A percentile compares a stretch with the other conserved stretches of the same genome.
Evolutionary conservation across 2,888 invertebrate genomes (phyloP).

Genomic region (Bibio marci): DNA sequence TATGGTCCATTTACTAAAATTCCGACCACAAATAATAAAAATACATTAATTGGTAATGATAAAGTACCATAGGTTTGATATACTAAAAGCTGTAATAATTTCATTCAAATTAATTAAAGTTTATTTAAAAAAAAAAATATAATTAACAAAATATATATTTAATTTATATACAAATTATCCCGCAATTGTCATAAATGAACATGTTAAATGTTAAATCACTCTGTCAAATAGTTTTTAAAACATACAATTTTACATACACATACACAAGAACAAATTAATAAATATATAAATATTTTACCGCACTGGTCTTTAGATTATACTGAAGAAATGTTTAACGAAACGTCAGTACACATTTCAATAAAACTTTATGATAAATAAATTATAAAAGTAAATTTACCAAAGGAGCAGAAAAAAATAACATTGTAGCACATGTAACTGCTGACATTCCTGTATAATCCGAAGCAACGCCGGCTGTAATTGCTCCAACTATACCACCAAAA

Average conservation of each 20-base stretch:
- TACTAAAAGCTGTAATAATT: conserved; percentile 49
- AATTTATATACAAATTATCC: no score
- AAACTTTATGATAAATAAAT: no score
- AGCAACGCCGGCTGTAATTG: conserved; percentile 69
- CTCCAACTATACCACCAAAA: conserved; percentile 81
- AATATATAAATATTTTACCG: no score
- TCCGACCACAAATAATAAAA: conserved; percentile 57
- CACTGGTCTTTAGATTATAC: no score
- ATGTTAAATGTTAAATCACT: no score
- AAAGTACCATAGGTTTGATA: conserved; percentile 58
- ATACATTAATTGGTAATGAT: conserved; percentile 41
- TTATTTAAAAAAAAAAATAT: conserved; percentile 8
- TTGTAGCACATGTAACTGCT: conserved; percentile 69
- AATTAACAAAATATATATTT: no score
- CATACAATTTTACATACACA: no score
- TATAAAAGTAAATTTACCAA: conserved; percentile 43
- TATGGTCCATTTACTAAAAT: conserved; percentile 89
- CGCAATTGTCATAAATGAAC: no score
- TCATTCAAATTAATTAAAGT: conserved; percentile 1
- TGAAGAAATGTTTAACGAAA: no score
- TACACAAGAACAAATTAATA: no score
- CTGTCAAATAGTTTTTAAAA: no score
- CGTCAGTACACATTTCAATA: no score
- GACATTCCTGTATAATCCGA: conserved; percentile 73
- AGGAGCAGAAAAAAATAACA: conserved; percentile 68